Conservation (phyloP, 37 sponge, comb jelly and placozoan genomes). For the Lycopodina hypogea region DNA sequence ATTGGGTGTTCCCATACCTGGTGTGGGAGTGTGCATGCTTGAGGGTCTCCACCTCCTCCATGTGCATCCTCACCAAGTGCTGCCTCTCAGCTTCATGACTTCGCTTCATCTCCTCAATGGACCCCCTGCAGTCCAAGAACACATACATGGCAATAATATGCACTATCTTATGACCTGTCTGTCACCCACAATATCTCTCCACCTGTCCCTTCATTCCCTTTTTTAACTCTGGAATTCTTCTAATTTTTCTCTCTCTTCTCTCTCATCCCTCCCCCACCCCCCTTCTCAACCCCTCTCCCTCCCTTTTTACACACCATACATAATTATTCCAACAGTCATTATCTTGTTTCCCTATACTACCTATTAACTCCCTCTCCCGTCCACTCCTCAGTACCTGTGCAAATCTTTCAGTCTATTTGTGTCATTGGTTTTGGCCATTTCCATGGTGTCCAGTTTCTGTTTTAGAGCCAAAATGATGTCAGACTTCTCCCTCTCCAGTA, state of each 20-base stretch:
- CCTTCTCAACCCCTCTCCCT: too few species aligned
- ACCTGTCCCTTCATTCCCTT: not conserved
- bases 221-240: not conserved
- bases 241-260: not conserved
- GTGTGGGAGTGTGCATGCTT: slow-evolving; percentile 74
- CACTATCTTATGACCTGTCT: too few species aligned
- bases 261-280: too few species aligned
- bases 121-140: not conserved
- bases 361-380: too few species aligned
- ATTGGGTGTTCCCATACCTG: too few species aligned
- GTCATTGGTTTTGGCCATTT: slow-evolving; percentile 43
- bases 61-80: slow-evolving; percentile 55
- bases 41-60: slow-evolving; percentile 64
- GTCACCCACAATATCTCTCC: not conserved
- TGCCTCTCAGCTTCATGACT: slow-evolving; percentile 71
- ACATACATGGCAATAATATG: not conserved
- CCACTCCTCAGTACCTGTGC: slow-evolving; percentile 30
- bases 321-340: too few species aligned
- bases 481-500: slow-evolving; percentile 54
- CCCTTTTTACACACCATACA: too few species aligned
- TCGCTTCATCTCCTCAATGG: slow-evolving; percentile 60
- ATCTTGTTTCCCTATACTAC: too few species aligned
- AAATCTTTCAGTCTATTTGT: slow-evolving; percentile 47
- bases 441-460: slow-evolving; percentile 52
- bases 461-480: slow-evolving; percentile 35